These are phyloP conservation scores for Aphaenogaster rudis DNA, from an alignment of 1,140 invertebrate genomes.

Conservation along the genomic window DNA sequence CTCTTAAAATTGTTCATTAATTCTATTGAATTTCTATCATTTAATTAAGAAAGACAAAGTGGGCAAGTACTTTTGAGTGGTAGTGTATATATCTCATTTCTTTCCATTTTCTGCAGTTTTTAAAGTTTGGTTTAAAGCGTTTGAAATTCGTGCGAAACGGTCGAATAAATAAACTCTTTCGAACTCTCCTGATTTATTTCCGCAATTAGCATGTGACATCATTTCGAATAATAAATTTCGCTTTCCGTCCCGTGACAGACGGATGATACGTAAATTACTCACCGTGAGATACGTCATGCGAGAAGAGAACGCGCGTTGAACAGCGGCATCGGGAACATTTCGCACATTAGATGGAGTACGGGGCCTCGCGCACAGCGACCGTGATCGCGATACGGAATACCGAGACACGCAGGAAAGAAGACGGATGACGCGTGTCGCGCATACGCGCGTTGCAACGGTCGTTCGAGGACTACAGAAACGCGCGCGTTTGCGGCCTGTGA, in stretches of 20 bases:
- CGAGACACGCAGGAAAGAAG: neutral
- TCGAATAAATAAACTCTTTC: neutral
- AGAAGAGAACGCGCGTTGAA: conserved; percentile 12
- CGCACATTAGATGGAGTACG: neutral
- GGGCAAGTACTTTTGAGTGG: too few species aligned
- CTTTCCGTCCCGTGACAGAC: neutral
- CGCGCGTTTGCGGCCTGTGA: conserved; percentile 58
- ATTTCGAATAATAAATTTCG: conserved; percentile 1
- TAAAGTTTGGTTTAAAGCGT: neutral
- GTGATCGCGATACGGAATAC: neutral
- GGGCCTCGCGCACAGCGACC: neutral
- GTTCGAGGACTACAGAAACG: conserved; percentile 54
- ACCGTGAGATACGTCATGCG: conserved; percentile 48
- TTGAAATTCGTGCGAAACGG: neutral
- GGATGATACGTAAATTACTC: conserved; percentile 14
- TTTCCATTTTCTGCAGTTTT: neutral
- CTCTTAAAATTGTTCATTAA: too few species aligned
- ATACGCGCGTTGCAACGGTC: conserved; percentile 45
- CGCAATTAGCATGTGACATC: neutral
- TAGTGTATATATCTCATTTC: neutral
- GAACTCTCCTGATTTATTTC: neutral
- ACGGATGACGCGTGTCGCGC: conserved; percentile 34
- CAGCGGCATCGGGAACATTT: conserved; percentile 5
- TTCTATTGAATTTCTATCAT: too few species aligned
- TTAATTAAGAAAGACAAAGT: too few species aligned